These are phyloP conservation scores for Steinernema scapterisci DNA, from an alignment of 2,888 invertebrate species.

Conservation along the genomic window DNA sequence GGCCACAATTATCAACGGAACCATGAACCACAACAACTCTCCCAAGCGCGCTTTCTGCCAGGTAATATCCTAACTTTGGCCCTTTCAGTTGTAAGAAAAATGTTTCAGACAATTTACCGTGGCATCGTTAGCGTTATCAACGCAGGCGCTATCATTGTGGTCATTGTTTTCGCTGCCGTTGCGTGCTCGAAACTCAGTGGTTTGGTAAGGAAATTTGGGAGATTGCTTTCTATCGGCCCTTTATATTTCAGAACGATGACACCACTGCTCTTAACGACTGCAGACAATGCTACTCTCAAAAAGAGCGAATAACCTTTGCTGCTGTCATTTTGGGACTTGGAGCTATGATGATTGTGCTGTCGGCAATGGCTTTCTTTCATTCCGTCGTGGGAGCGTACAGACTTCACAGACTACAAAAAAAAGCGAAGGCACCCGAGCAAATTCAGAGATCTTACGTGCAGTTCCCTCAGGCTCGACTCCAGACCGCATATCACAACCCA, in stretches of 20 bases:
- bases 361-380: background rate
- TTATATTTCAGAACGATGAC: background rate
- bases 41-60: background rate
- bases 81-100: too few species aligned
- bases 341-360: background rate
- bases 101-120: background rate
- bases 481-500: background rate
- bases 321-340: background rate
- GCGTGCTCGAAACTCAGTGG: background rate
- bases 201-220: background rate
- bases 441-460: background rate
- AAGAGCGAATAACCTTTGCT: background rate
- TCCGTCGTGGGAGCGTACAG: background rate
- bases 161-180: background rate
- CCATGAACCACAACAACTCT: slow-evolving; percentile 5
- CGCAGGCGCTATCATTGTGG: background rate
- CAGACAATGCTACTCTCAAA: background rate
- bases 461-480: background rate
- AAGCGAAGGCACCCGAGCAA: background rate
- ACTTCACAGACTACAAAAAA: background rate
- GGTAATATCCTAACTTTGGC: background rate
- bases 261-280: background rate
- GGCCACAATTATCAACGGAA: background rate
- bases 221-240: background rate
- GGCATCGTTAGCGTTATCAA: background rate